A percentile compares a stretch with the other conserved stretches of the same genome.
phyloP scores from a whole-genome alignment of 64 coral and sea anemone species.

The Stichodactyla mertensii region DNA sequence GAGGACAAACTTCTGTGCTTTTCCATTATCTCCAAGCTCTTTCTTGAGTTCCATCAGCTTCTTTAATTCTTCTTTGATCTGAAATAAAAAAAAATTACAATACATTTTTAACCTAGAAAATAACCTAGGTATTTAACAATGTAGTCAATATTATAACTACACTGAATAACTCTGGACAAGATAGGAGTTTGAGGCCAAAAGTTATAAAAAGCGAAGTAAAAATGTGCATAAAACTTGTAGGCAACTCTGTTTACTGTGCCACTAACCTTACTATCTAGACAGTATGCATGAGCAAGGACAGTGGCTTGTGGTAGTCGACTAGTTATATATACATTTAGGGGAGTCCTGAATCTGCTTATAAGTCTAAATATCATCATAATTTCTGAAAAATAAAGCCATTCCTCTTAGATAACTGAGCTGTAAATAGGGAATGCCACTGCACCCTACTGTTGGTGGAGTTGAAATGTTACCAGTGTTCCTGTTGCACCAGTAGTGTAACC shows the following conservation, averaged over 20 bases:
- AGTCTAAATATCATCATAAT: conserved; percentile 42
- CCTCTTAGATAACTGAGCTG: neutral
- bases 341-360: neutral
- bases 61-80: conserved; percentile 86
- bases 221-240: no score
- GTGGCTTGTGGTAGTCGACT: conserved; percentile 2
- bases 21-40: conserved; percentile 65
- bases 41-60: conserved; percentile 74
- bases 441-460: neutral
- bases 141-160: no score
- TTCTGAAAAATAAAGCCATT: conserved; percentile 52
- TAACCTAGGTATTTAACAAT: no score
- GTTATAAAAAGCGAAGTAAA: no score
- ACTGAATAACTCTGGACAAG: no score
- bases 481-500: neutral
- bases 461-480: neutral
- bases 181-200: no score
- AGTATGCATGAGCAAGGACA: conserved; percentile 35
- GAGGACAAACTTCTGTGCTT: conserved; percentile 85
- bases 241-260: neutral
- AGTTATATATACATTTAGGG: neutral
- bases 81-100: neutral
- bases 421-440: neutral
- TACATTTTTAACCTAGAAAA: neutral
- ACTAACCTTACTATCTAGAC: conserved; percentile 64